Evolutionary conservation across 2,888 invertebrate genomes (phyloP), one percentile per base, ranked within the genome.

Genomic region (Polia nebulosa): DNA sequence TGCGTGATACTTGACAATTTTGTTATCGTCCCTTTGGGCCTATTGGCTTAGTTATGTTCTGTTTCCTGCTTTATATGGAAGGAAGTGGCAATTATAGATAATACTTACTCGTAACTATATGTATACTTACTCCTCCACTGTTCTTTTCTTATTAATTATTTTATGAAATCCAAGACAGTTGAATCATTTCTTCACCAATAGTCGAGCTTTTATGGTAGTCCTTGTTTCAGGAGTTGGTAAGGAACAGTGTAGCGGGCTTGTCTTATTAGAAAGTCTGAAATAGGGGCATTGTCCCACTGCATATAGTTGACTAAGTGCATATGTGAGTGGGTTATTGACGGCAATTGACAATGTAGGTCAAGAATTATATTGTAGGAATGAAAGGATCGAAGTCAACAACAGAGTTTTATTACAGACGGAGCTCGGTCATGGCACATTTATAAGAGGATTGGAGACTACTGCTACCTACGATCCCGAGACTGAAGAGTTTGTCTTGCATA

Each of bases 341-440:
- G 9, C 27, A 36, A 27, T 44, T 51, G 13, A 41, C 9, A 13
- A 25, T 25, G 5, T 36, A 29, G 36, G 27, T 49, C 17, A 44
- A 55, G 22, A 55, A 34, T 3, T 25, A 27, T 7, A 52, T 11
- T n/a, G 17, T 15, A 11, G 13, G 15, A 51, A 27, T 57, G n/a
- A 44, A 64, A 39, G 8, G 0, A 71, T 13, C 5, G 27, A 41
- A 34, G 11, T 72, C 9, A 65, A 47, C 27, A 59, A 55, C 39
- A 17, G n/a, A n/a, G 34, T 9, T 36, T 39, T 25, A 7, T 76
- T 78, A 64, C 86, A 99, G 97, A 99, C 99, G 0, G 99, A 99
- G 93, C 94, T 99, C 51, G 99, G 99, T 0, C 99, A 99, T 93
- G 99, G 99, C 5, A 99, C 99, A 0, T 99, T 99, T 89, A 97